These are phyloP conservation scores for Axis porcinus DNA, from an alignment of 2,113 vertebrate genomes.

Conservation along the genomic window DNA sequence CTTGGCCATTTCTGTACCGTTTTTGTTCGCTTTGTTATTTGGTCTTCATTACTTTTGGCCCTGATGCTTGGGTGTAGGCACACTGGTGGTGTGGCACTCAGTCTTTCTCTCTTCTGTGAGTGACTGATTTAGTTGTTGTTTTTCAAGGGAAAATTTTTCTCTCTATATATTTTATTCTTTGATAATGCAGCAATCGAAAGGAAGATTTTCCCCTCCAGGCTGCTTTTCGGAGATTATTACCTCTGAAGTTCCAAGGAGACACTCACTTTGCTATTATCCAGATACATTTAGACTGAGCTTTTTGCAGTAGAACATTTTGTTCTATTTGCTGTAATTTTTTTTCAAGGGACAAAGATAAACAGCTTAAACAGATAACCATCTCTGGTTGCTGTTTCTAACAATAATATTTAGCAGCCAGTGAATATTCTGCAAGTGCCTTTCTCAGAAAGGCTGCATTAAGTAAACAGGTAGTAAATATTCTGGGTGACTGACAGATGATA, in stretches of 20 bases:
- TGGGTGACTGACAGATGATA: conserved; percentile 50
- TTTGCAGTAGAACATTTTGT: conserved; percentile 67
- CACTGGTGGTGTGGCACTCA: background rate
- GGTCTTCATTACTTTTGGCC: background rate
- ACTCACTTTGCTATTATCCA: conserved; percentile 55
- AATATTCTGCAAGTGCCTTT: conserved; percentile 63
- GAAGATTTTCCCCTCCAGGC: background rate
- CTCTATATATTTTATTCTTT: conserved; percentile 13
- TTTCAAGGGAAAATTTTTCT: conserved; percentile 8
- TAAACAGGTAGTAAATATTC: conserved; percentile 67
- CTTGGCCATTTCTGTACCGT: background rate
- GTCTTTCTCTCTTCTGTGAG: background rate
- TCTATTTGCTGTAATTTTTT: conserved; percentile 58
- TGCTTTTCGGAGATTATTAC: conserved; percentile 43
- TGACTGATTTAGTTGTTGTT: background rate
- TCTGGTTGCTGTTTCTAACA: conserved; percentile 66
- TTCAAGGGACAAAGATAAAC: conserved; percentile 60
- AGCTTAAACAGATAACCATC: conserved; percentile 65
- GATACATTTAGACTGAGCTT: conserved; percentile 51
- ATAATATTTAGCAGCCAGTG: conserved; percentile 71
- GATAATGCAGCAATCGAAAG: conserved; percentile 30
- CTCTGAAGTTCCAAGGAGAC: conserved; percentile 44
- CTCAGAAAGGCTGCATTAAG: conserved; percentile 60
- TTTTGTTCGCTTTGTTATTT: background rate
- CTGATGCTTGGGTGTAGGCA: background rate